Base-by-base conservation (phyloP, 2,888 invertebrate species). In the Villa cingulata region DNA sequence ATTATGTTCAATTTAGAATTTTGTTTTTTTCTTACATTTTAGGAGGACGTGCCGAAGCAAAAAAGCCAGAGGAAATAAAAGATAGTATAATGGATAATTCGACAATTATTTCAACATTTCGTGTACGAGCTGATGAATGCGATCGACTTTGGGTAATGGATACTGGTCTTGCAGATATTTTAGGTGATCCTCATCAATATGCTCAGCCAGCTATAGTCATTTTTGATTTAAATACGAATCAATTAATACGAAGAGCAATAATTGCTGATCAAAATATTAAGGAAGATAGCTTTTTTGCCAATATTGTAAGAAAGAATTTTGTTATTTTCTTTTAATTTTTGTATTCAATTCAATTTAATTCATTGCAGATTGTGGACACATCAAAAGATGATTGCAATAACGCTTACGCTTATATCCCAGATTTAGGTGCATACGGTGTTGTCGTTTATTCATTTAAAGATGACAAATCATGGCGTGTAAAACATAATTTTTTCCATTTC, bases 91-190 rank as follows among this genome's bases (percentile, higher is more conserved):
- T 72, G 37, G 71, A 76, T 43, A 77, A 81, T 52, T 74, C 74
- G 47, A 76, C 77, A 1, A 76, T 85, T 39, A 71, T 84, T 44
- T 86, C 82, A 3, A 81, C 82, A 5, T 86, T 86, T 65, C 75
- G 88, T 51, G 71, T 84, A 19, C 75, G 73, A 53, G 78, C 82
- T 1, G 88, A 88, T 62, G 72, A 73, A 6, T 88, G 88, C 58
- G 85, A 86, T 62, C 75, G 88, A 40, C 73, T 88, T 10, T 88
- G 88, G 87, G 81, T 85, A 6, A 74, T 88, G 67, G 87, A 88
- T 61, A 80, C 84, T 1, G 88, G 86, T 46, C 66, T 85, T 36
- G 79, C 81, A 38, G 83, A 86, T 61, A 83, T 86, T 65, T 68
- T 78, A 44, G 86, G 85, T n/a, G 63, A 68, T 27, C 71, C 74